Evolutionary conservation across 1,140 invertebrate genomes (phyloP).

Genomic region (Platorchestia sp.): DNA sequence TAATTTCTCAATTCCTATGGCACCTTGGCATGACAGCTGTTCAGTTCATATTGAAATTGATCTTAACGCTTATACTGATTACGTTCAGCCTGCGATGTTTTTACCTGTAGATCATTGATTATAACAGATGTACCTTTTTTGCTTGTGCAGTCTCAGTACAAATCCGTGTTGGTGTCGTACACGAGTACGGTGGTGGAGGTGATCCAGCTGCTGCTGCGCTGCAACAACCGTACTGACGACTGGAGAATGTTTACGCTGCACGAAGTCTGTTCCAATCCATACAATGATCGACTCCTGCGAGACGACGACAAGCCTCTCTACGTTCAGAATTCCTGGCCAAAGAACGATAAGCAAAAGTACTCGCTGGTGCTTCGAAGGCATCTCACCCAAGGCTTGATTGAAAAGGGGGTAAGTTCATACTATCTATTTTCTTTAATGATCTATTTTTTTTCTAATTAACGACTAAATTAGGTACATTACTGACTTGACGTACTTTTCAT

Average conservation of each 20-base stretch:
- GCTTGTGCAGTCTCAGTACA: constrained; percentile 84
- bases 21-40: no score
- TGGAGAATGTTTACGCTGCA: constrained; percentile 61
- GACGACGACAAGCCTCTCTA: constrained; percentile 26
- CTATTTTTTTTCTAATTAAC: background rate
- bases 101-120: background rate
- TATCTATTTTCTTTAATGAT: background rate
- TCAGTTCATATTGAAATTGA: no score
- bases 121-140: background rate
- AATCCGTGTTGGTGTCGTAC: constrained; percentile 89
- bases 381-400: constrained; percentile 33
- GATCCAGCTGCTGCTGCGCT: constrained; percentile 86
- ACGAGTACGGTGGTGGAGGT: constrained; percentile 91
- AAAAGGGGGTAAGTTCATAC: constrained; percentile 25
- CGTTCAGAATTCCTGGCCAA: constrained; percentile 38
- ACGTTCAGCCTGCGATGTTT: background rate
- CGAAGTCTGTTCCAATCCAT: constrained; percentile 61
- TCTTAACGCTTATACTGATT: background rate
- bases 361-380: constrained; percentile 14
- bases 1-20: no score
- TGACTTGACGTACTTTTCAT: background rate
- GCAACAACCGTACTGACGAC: constrained; percentile 74
- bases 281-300: constrained; percentile 51
- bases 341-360: constrained; percentile 25
- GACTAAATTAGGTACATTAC: background rate